Evolutionary conservation across 2,888 invertebrate genomes (phyloP), one percentile per base, ranked within the genome.

Genomic region (Camptogramma bilineatum): DNA sequence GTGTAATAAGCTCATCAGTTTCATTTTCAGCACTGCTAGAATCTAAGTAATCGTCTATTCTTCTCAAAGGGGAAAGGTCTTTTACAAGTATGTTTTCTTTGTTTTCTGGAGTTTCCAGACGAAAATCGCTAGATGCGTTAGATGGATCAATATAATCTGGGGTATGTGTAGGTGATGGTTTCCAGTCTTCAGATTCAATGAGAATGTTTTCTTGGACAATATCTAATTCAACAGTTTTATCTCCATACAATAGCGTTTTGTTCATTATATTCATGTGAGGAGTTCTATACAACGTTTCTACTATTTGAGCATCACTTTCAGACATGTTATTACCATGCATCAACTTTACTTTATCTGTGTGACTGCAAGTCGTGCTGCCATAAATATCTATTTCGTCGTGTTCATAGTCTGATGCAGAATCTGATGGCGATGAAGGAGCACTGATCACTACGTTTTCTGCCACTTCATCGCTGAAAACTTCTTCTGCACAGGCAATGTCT

Each of bases 401-500:
- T 59, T 82, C 79, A 66, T 72, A 70, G 62, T 82, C 79, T 21
- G 73, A 69, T 44, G 60, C 50, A 44, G 72, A 68, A 68, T 82
- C 72, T 73, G 79, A 83, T 47, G 86, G 84, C 39, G 86, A 85
- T 19, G 77, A 72, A 42, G 80, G 76, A 8, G 74, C 77, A 73
- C 83, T 83, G 54, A 86, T 84, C 65, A 82, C 80, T 61, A 87
- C 81, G 68, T 91, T 85, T 78, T 90, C 91, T 34, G 83, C 85
- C 44, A 90, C 79, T 60, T 93, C 89, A 51, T 93, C 93, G 69
- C 86, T 90, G 24, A 90, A 85, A 62, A 93, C 87, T 21, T 92
- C 93, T 79, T 93, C 93, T 46, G 91, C 82, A 74, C 90, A 92
- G 42, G 84, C 92, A 16, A 93, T 84, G 70, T 92, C 89, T 59